phyloP scores from a whole-genome alignment of 2,888 invertebrate species.

The Thereva nobilitata region DNA sequence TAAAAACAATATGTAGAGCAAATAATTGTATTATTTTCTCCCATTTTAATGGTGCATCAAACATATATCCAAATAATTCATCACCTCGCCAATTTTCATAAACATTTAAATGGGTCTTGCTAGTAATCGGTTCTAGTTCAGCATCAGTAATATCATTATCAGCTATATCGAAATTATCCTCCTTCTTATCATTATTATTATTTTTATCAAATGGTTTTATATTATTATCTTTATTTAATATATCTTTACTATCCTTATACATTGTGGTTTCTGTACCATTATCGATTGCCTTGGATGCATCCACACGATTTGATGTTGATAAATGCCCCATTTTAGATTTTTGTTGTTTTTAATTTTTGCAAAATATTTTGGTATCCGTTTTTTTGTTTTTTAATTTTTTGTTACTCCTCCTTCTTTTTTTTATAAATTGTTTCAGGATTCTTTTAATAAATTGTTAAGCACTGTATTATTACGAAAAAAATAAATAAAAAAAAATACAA shows the following conservation, averaged over 20 bases:
- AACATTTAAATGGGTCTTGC: slow-evolving; percentile 10
- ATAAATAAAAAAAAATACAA: too few species aligned
- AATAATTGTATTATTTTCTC: slow-evolving; percentile 63
- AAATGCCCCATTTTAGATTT: slow-evolving; percentile 53
- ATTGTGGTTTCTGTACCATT: slow-evolving; percentile 38
- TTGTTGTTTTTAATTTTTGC: neutral
- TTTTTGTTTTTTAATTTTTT: too few species aligned
- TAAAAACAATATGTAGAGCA: slow-evolving; percentile 60
- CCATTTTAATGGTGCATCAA: slow-evolving; percentile 69
- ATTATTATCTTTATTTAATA: too few species aligned
- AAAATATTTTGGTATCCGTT: too few species aligned
- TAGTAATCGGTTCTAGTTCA: neutral
- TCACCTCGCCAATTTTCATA: slow-evolving; percentile 30
- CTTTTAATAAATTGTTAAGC: too few species aligned
- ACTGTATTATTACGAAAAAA: too few species aligned
- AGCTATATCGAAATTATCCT: neutral
- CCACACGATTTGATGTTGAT: slow-evolving; percentile 53
- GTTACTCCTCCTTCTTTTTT: too few species aligned
- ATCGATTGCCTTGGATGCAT: slow-evolving; percentile 45
- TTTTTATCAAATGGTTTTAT: too few species aligned
- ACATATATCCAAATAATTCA: slow-evolving; percentile 56
- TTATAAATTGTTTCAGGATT: too few species aligned
- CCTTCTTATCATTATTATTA: slow-evolving; percentile 13
- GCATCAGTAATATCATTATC: neutral
- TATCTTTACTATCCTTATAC: neutral